Evolutionary conservation across 1,140 invertebrate genomes (phyloP).

Genomic region (Spodoptera frugiperda): DNA sequence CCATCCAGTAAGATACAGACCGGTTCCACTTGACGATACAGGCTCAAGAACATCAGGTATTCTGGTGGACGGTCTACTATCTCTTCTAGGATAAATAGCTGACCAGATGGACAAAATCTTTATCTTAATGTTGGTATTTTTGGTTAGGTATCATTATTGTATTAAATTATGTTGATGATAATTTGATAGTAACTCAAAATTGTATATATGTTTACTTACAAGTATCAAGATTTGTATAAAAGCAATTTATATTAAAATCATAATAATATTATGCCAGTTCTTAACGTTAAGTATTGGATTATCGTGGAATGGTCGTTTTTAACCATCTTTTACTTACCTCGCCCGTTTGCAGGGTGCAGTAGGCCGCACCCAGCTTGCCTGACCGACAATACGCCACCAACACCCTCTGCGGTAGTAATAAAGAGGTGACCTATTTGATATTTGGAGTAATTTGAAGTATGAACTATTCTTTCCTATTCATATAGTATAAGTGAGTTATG

Average conservation of each 20-base stretch:
- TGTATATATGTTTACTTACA: too few species aligned
- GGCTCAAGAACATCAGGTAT: constrained; percentile 86
- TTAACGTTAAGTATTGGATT: too few species aligned
- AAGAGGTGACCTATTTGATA: neutral
- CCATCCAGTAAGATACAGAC: constrained; percentile 86
- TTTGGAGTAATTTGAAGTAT: too few species aligned
- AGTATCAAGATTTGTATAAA: too few species aligned
- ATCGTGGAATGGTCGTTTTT: too few species aligned
- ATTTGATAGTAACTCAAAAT: neutral
- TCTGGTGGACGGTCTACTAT: constrained; percentile 87
- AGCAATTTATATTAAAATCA: too few species aligned
- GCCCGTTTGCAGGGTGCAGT: constrained; percentile 89
- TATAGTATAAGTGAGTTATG: too few species aligned
- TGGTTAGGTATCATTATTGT: neutral
- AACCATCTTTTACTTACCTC: constrained; percentile 76
- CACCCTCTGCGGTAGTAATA: constrained; percentile 66
- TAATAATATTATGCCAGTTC: too few species aligned
- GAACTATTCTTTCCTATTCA: too few species aligned
- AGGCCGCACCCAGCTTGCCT: constrained; percentile 89
- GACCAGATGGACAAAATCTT: constrained; percentile 46
- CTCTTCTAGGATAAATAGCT: constrained; percentile 88
- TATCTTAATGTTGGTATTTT: neutral
- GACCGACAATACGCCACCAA: constrained; percentile 82
- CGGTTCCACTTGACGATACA: constrained; percentile 89
- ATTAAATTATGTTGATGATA: neutral